Conservation (phyloP, 2,113 vertebrate species). For the Pluvialis apricaria region DNA sequence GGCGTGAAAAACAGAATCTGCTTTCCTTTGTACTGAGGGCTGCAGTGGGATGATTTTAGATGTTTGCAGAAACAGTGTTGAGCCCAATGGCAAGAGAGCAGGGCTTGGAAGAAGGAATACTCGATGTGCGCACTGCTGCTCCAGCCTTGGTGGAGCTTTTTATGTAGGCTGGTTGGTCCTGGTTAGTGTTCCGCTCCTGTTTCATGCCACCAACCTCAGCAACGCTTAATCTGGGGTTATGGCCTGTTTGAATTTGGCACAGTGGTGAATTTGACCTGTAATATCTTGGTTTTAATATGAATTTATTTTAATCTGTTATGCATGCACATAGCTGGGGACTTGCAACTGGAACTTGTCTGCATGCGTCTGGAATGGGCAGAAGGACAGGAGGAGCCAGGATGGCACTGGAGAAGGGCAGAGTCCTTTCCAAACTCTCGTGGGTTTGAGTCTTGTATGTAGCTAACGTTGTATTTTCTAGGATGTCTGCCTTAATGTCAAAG, state of each 20-base stretch:
- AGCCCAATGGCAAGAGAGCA: background rate
- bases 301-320: background rate
- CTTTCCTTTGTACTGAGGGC: background rate
- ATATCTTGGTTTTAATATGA: accelerated
- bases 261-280: background rate
- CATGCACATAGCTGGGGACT: accelerated
- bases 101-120: background rate
- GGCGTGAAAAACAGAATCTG: background rate
- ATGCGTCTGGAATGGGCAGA: accelerated
- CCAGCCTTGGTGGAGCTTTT: background rate
- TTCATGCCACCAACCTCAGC: background rate
- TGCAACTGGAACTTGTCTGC: background rate
- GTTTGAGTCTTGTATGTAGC: background rate
- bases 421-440: background rate
- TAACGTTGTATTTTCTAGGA: background rate
- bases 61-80: background rate
- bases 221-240: accelerated
- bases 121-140: accelerated
- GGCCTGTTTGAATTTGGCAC: background rate
- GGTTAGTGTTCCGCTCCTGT: background rate
- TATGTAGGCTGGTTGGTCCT: background rate
- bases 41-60: background rate
- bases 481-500: background rate
- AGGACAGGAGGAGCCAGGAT: background rate
- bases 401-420: background rate